These are phyloP conservation scores for Drosophila pachea DNA, from an alignment of 1,140 invertebrate genomes.

Conservation along the genomic window DNA sequence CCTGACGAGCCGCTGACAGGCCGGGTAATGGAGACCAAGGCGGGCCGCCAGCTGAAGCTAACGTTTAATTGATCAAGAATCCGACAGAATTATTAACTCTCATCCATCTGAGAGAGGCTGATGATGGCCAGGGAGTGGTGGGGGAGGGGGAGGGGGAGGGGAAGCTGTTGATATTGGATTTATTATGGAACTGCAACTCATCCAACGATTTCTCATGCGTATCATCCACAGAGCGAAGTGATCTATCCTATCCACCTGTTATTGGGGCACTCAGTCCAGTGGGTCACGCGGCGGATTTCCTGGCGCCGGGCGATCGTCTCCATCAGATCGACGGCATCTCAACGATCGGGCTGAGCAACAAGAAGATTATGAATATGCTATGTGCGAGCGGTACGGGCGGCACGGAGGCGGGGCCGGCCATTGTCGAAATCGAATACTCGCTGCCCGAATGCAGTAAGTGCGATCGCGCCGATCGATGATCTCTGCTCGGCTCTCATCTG, in stretches of 20 bases:
- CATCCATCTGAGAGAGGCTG: too few relatives aligned
- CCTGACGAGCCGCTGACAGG: conserved; percentile 65
- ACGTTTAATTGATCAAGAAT: not conserved
- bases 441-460: conserved; percentile 86
- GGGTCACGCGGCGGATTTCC: conserved; percentile 78
- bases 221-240: conserved; percentile 63
- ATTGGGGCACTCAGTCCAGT: conserved; percentile 74
- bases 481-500: not conserved
- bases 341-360: conserved; percentile 86
- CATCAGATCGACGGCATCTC: conserved; percentile 90
- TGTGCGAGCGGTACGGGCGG: conserved; percentile 79
- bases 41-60: conserved; percentile 15
- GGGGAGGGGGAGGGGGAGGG: too few relatives aligned
- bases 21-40: conserved; percentile 46
- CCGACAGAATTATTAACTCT: not conserved
- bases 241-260: conserved; percentile 78
- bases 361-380: conserved; percentile 87
- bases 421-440: conserved; percentile 90
- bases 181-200: conserved; percentile 16
- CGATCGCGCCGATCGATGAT: not conserved
- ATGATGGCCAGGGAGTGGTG: too few relatives aligned
- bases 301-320: conserved; percentile 88
- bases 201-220: not conserved
- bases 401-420: conserved; percentile 83
- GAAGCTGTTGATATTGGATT: not conserved